Percentiles rank a stretch among this genome's conserved stretches.
Conservation (phyloP, 2,797 vertebrate species). For the Calcarius lapponicus region DNA sequence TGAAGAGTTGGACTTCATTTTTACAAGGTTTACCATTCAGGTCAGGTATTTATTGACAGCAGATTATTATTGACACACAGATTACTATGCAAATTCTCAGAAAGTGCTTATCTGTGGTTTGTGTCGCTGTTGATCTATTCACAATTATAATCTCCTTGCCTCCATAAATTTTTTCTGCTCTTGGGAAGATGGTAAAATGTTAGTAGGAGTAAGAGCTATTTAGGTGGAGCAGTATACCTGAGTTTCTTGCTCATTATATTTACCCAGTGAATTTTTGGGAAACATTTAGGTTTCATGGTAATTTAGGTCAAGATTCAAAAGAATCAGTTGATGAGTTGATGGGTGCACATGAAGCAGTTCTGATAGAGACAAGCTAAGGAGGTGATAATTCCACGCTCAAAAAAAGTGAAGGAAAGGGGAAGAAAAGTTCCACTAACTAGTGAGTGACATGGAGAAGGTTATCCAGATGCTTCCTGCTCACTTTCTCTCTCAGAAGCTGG, state of each 20-base stretch:
- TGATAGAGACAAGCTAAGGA: background rate
- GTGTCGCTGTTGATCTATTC: background rate
- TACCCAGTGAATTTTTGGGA: background rate
- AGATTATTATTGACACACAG: background rate
- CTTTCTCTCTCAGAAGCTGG: background rate
- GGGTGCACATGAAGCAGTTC: background rate
- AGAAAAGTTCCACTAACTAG: background rate
- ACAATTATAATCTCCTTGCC: background rate
- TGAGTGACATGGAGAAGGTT: background rate
- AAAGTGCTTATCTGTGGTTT: slow-evolving; percentile 19
- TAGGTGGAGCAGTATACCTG: background rate
- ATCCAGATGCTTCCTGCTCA: background rate
- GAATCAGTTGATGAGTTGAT: background rate
- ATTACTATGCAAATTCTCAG: background rate
- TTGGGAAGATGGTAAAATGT: background rate
- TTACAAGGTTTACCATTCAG: background rate
- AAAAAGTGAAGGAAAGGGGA: background rate
- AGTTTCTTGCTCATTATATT: background rate
- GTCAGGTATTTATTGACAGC: background rate
- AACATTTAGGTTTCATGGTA: background rate
- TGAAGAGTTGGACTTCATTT: background rate
- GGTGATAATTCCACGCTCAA: background rate
- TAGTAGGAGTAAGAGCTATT: background rate
- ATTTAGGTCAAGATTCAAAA: background rate
- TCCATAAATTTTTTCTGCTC: background rate